Percentiles rank a stretch among this genome's conserved stretches.
Evolutionary conservation across 2,797 vertebrate genomes (phyloP).

Genomic region (Alca torda): DNA sequence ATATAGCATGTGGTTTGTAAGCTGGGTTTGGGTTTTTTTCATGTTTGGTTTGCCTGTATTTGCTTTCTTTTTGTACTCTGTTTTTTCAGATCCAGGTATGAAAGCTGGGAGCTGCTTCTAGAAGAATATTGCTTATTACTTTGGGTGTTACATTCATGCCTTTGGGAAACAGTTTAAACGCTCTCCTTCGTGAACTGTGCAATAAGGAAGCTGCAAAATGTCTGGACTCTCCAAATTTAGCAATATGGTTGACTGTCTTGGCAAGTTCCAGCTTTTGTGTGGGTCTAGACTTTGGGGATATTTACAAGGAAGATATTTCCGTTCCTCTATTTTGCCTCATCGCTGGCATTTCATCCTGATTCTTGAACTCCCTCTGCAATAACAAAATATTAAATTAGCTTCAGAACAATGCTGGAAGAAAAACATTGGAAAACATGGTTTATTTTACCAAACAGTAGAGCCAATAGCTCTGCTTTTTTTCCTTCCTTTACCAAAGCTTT

Average conservation of each 20-base stretch:
- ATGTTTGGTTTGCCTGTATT: neutral
- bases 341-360: neutral
- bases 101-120: neutral
- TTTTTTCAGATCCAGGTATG: neutral
- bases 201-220: neutral
- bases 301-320: neutral
- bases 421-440: neutral
- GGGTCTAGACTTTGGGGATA: neutral
- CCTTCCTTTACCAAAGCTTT: neutral
- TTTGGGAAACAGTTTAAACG: neutral
- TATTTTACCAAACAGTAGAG: neutral
- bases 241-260: neutral
- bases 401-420: neutral
- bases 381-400: neutral
- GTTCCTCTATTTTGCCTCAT: neutral
- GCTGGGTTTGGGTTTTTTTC: accelerated
- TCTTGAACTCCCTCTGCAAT: neutral
- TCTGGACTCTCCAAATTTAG: neutral
- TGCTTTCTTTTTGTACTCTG: neutral
- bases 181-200: neutral
- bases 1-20: neutral
- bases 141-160: neutral
- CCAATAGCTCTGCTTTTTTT: neutral
- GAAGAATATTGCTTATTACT: neutral
- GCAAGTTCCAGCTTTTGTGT: neutral